Conservation (phyloP, 2,797 vertebrate genomes). For the Chrysocyon brachyurus region DNA sequence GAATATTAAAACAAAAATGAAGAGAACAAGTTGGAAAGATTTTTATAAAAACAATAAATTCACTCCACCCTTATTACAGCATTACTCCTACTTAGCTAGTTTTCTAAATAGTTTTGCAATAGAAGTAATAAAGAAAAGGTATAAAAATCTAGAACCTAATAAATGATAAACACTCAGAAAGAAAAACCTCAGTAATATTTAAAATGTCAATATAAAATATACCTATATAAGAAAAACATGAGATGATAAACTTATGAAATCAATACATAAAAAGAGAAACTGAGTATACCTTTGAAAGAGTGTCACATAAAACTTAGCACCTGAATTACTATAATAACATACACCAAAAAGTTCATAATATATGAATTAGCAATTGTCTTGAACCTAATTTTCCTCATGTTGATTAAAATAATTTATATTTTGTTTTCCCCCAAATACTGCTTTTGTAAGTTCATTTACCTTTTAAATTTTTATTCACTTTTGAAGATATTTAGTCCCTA, state of each 20-base stretch:
- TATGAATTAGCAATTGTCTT: background rate
- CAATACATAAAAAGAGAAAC: background rate
- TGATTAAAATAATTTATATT: conserved; percentile 40
- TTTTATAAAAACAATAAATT: conserved; percentile 81
- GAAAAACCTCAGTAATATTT: background rate
- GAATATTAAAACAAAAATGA: conserved; percentile 84
- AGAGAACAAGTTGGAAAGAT: conserved; percentile 84
- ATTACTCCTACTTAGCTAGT: conserved; percentile 81
- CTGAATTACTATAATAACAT: background rate
- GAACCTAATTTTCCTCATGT: background rate
- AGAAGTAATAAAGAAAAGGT: conserved; percentile 69
- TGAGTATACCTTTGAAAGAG: background rate
- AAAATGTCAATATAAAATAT: background rate
- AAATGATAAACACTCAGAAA: conserved; percentile 17
- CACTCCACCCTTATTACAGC: conserved; percentile 85
- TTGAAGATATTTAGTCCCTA: background rate
- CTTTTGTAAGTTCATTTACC: background rate
- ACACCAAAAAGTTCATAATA: background rate
- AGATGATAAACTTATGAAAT: background rate
- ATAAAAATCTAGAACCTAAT: conserved; percentile 54
- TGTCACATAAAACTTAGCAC: background rate
- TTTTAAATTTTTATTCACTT: background rate
- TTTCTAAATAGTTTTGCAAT: conserved; percentile 79
- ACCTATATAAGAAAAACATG: background rate
- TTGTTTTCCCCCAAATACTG: background rate